Evolutionary conservation across 1,140 invertebrate genomes (phyloP).

Genomic region (Magallana angulata): DNA sequence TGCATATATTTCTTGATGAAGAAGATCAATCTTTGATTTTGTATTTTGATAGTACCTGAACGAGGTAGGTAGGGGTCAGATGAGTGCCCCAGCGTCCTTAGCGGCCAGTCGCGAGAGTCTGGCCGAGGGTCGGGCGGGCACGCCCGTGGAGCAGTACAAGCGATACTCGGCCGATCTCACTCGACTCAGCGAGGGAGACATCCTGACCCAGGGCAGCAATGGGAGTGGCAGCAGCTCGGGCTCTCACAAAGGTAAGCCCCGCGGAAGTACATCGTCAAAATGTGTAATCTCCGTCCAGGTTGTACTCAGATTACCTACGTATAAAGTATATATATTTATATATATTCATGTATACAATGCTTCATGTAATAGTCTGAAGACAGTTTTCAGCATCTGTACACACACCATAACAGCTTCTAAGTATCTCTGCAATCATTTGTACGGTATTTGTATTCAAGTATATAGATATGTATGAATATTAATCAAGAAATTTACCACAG

Average conservation of each 20-base stretch:
- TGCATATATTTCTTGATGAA: no score
- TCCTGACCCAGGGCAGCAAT: conserved; percentile 55
- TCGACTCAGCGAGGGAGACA: conserved; percentile 59
- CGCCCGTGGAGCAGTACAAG: conserved; percentile 68
- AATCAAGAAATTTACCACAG: background rate
- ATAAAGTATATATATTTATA: no score
- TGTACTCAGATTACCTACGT: background rate
- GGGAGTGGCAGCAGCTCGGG: conserved; percentile 51
- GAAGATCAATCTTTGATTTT: background rate
- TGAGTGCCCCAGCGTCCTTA: conserved; percentile 76
- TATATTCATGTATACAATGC: background rate
- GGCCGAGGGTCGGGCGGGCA: conserved; percentile 65
- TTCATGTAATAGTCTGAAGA: background rate
- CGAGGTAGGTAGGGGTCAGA: conserved; percentile 60
- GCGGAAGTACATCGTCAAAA: background rate
- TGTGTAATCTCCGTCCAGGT: background rate
- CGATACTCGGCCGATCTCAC: conserved; percentile 60
- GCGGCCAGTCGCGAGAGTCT: conserved; percentile 75
- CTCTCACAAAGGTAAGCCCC: conserved; percentile 58
- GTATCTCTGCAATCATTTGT: background rate
- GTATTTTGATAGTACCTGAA: background rate
- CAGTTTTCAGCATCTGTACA: background rate
- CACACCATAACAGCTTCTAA: background rate
- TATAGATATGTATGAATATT: background rate
- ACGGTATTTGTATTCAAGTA: background rate